Percentiles rank a stretch among this genome's conserved stretches.
phyloP scores from a whole-genome alignment of 2,888 invertebrate species.

The Agrochola circellaris region DNA sequence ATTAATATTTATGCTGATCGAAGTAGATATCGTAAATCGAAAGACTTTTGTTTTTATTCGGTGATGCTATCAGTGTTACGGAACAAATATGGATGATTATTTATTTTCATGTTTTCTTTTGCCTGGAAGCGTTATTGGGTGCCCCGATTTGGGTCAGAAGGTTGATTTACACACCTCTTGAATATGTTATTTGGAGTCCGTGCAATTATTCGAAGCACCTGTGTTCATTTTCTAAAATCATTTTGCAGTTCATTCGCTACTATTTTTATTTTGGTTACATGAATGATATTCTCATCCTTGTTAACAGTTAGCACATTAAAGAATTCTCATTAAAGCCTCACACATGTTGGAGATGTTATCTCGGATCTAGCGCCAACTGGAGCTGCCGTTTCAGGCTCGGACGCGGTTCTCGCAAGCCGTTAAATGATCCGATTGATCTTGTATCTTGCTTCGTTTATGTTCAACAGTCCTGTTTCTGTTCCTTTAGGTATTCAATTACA shows the following conservation, averaged over 20 bases:
- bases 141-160: slow-evolving; percentile 25
- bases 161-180: slow-evolving; percentile 34
- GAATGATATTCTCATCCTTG: slow-evolving; percentile 32
- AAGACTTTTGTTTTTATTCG: slow-evolving; percentile 66
- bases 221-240: not conserved
- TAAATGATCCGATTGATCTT: slow-evolving; percentile 82
- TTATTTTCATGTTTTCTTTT: slow-evolving; percentile 51
- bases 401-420: slow-evolving; percentile 77
- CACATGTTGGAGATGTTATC: slow-evolving; percentile 73
- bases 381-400: slow-evolving; percentile 75
- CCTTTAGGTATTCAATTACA: slow-evolving; percentile 59
- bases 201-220: slow-evolving; percentile 35
- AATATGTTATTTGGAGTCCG: slow-evolving; percentile 21
- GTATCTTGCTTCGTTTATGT: slow-evolving; percentile 76
- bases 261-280: not conserved
- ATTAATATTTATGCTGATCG: slow-evolving; percentile 86
- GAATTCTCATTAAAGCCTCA: slow-evolving; percentile 56
- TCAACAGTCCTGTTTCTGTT: slow-evolving; percentile 73
- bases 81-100: slow-evolving; percentile 55
- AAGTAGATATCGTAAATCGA: slow-evolving; percentile 73
- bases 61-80: slow-evolving; percentile 54
- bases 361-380: slow-evolving; percentile 73
- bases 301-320: slow-evolving; percentile 47
- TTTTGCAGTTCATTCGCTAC: not conserved
- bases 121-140: slow-evolving; percentile 53